phyloP scores from a whole-genome alignment of 1,140 invertebrate genomes.

The Orussus abietinus region DNA sequence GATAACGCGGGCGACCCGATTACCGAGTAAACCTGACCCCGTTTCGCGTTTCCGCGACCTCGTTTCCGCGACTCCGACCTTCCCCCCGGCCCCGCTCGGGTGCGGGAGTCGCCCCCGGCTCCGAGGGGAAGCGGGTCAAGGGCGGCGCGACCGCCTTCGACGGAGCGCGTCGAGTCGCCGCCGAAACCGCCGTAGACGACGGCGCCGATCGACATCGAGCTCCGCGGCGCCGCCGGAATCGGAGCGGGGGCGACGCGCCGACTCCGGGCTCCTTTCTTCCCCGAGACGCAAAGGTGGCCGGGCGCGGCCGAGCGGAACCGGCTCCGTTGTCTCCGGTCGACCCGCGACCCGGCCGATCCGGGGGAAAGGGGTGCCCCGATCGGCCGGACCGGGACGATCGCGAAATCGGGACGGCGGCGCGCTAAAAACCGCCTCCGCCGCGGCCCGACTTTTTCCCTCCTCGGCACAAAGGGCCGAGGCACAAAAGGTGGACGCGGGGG shows the following conservation, averaged over 20 bases:
- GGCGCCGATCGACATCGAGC: constrained; percentile 3
- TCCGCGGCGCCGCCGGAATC: too few species aligned
- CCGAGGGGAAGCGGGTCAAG: constrained; percentile 12
- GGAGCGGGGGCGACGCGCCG: neutral
- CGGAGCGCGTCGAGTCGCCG: too few species aligned
- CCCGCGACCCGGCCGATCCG: neutral
- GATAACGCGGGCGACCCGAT: constrained; percentile 50
- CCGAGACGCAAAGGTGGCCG: too few species aligned
- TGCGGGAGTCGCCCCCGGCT: constrained; percentile 10
- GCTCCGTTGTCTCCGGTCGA: too few species aligned
- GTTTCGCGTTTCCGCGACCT: constrained; percentile 42
- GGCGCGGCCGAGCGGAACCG: constrained; percentile 29
- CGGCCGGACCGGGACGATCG: neutral
- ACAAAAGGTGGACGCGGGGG: neutral
- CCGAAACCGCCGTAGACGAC: constrained; percentile 19
- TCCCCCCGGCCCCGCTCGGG: constrained; percentile 8
- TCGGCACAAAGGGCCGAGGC: too few species aligned
- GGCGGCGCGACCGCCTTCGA: constrained; percentile 14
- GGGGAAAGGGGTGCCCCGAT: too few species aligned
- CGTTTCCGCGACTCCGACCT: constrained; percentile 25
- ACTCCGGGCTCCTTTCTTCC: too few species aligned
- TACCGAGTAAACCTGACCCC: constrained; percentile 53
- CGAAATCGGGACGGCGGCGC: neutral
- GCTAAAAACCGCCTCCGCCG: too few species aligned
- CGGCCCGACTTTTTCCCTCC: too few species aligned